A percentile compares a stretch with the other conserved stretches of the same genome.
These are phyloP conservation scores for Crotophaga sulcirostris DNA, from an alignment of 2,113 vertebrate species.

Conservation along the genomic window DNA sequence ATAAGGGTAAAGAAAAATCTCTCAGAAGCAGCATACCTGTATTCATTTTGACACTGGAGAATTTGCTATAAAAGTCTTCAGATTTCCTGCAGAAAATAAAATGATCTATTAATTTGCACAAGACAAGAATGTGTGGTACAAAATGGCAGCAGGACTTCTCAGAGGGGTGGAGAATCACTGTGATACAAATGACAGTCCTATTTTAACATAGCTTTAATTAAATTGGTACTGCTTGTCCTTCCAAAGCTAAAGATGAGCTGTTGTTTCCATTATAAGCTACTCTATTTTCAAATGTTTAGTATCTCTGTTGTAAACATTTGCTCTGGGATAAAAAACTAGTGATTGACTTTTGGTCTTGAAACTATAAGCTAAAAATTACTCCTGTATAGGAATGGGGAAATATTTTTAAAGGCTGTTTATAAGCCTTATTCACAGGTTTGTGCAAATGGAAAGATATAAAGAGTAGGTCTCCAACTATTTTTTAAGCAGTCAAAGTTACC, in stretches of 20 bases:
- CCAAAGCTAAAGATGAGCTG: constrained; percentile 43
- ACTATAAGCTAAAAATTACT: neutral
- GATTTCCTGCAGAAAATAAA: constrained; percentile 76
- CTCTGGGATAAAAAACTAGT: neutral
- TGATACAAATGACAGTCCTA: constrained; percentile 30
- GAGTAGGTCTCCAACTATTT: neutral
- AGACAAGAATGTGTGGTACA: neutral
- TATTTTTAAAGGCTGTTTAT: neutral
- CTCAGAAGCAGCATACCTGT: constrained; percentile 77
- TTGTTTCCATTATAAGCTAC: neutral
- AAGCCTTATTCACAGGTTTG: neutral
- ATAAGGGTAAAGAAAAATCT: neutral
- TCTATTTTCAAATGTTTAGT: constrained; percentile 22
- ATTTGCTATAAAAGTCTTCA: constrained; percentile 77
- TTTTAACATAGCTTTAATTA: constrained; percentile 62
- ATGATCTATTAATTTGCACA: constrained; percentile 65
- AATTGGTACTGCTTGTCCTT: constrained; percentile 12
- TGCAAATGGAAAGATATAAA: neutral
- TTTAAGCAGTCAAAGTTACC: neutral
- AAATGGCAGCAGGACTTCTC: constrained; percentile 34
- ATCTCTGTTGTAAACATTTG: constrained; percentile 6
- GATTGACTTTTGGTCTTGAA: neutral
- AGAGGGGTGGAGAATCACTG: constrained; percentile 3
- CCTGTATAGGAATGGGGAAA: neutral
- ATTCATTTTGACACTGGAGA: constrained; percentile 79